phyloP scores from a whole-genome alignment of 2,113 vertebrate species.

The Nasalis larvatus region DNA sequence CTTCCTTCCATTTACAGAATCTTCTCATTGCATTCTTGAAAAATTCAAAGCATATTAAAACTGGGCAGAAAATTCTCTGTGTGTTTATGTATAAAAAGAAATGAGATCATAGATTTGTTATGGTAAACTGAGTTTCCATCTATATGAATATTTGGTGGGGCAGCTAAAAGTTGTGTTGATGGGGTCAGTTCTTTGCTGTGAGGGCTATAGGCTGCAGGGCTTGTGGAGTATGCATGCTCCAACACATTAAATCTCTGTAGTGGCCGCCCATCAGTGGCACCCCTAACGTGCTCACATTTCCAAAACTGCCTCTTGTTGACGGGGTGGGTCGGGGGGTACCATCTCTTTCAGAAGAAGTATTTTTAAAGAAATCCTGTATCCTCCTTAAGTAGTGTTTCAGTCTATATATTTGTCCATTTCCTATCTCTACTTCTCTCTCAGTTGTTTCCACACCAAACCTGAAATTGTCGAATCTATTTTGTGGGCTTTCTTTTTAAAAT shows the following conservation, averaged over 20 bases:
- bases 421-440: neutral
- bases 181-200: neutral
- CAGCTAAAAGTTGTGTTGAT: no score
- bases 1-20: neutral
- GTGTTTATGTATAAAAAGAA: neutral
- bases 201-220: neutral
- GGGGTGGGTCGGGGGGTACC: neutral
- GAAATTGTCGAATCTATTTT: neutral
- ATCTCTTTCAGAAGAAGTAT: no score
- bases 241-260: neutral
- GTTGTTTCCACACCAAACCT: neutral
- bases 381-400: neutral
- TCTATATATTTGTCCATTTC: neutral
- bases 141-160: neutral
- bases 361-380: neutral
- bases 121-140: neutral
- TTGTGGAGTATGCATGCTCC: rapidly evolving
- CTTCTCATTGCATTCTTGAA: neutral
- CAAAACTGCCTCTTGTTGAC: neutral
- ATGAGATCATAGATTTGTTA: neutral
- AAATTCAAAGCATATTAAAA: neutral
- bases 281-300: neutral
- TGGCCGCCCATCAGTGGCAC: rapidly evolving
- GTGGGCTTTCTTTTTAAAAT: neutral
- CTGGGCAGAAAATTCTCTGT: neutral